Base-by-base conservation (phyloP, 1,140 invertebrate genomes). In the Chironomus tepperi region DNA sequence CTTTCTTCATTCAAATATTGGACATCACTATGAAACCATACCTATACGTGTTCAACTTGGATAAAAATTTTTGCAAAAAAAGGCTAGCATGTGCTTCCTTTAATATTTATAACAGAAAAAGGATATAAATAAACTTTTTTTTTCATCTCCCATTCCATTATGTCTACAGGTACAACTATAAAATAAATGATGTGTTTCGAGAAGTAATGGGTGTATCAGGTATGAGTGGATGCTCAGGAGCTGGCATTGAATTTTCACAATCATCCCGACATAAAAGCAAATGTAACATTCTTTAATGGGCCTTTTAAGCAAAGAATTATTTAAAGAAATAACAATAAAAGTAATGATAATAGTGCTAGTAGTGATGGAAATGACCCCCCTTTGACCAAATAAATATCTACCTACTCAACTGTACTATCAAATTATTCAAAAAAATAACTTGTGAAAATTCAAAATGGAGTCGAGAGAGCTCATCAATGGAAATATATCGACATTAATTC, bases 231-330 rank as follows among this genome's bases (percentile, higher is more conserved):
- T 43, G 34, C 24, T 67, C 74, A 64, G 76, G 78, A 47, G 77
- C 78, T 74, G 79, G 79, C 77, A 77, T 79, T 77, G 81, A 82
- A 57, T 82, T 78, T 76, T 80, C 81, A 79, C 81, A 81, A 82
- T 82, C 81, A 81, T 78, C 77, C 81, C 82, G 81, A 75, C 82
- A 81, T 80, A 82, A 82, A 81, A 81, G 81, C 79, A 81, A 81
- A 78, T 82, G 81, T 78, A 82, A 81, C 80, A 82, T 82, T 79
- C 81, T 82, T 76, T 82, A 82, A 70, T 70, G 65, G 18, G 16
- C 65, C 47, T 57, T 57, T 57, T 57, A 15, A 15, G 47, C 12
- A 57, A 47, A 57, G n/a, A 57, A 15, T 15, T 57, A 10, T 57
- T 57, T 15, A 12, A n/a, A 57, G 12, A 9, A 47, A 1, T 57